Percentiles rank a stretch among this genome's conserved stretches.
These are phyloP conservation scores for Aphelenchoides bicaudatus DNA, from an alignment of 2,888 invertebrate genomes.

Conservation along the genomic window DNA sequence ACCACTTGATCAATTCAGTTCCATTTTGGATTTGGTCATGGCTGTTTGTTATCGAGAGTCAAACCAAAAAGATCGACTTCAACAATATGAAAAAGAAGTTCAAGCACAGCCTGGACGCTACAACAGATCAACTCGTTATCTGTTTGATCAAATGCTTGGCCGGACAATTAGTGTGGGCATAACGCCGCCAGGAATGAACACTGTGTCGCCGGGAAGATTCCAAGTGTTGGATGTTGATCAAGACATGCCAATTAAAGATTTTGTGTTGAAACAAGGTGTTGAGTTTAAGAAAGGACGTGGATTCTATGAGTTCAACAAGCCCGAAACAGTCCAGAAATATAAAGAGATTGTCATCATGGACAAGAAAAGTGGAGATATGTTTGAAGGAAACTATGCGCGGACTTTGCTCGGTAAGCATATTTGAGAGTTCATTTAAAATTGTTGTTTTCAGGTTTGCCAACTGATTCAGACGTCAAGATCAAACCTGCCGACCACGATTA, in stretches of 20 bases:
- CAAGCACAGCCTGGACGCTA: conserved; percentile 1
- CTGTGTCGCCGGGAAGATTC: neutral
- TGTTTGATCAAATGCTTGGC: conserved; percentile 8
- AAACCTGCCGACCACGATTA: neutral
- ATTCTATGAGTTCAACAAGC: conserved; percentile 15
- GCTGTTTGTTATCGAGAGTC: conserved; percentile 15
- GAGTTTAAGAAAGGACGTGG: conserved; percentile 10
- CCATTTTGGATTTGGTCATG: conserved; percentile 8
- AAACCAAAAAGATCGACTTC: neutral
- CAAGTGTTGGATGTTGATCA: conserved; percentile 7
- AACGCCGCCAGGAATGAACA: conserved; percentile 2
- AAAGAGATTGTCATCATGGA: conserved; percentile 11
- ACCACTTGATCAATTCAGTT: conserved; percentile 1
- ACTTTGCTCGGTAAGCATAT: conserved; percentile 3
- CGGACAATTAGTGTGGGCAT: neutral
- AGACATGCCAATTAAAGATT: neutral
- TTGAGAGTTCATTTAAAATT: too few relatives aligned
- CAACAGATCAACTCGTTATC: neutral
- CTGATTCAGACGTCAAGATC: conserved; percentile 7
- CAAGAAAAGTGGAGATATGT: conserved; percentile 1
- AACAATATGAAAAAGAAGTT: conserved; percentile 5
- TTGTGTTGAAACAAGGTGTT: neutral
- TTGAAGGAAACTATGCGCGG: conserved; percentile 6
- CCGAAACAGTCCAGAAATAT: conserved; percentile 11
- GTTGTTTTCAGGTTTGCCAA: too few relatives aligned